A percentile compares a stretch with the other conserved stretches of the same genome.
Evolutionary conservation across 64 coral and sea anemone species (phyloP).

Genomic region (Anthopleura sola): DNA sequence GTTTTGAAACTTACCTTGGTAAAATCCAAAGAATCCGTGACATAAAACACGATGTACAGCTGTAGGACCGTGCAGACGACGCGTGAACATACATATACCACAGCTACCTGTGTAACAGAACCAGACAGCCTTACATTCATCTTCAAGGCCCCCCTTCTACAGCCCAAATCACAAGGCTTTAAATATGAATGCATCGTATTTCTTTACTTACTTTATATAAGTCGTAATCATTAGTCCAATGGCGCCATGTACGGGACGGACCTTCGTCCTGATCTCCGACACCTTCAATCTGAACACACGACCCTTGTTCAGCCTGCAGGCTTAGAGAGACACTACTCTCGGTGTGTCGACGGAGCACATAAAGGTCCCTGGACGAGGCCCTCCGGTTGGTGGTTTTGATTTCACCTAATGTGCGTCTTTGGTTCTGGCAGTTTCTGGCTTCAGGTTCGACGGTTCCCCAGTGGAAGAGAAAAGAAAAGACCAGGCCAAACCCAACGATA

Average conservation of each 20-base stretch:
- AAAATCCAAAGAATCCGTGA: conserved; percentile 64
- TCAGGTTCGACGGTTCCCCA: conserved; percentile 72
- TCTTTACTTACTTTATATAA: conserved; percentile 61
- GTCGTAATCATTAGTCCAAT: conserved; percentile 71
- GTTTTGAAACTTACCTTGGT: conserved; percentile 38
- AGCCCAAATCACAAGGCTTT: not conserved
- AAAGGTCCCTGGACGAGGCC: conserved; percentile 26
- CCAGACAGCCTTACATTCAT: too few relatives aligned
- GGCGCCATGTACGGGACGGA: conserved; percentile 40
- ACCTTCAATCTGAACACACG: not conserved
- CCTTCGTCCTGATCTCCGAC: not conserved
- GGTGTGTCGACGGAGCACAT: not conserved
- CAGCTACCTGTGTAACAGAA: conserved; percentile 41
- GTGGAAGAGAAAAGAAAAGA: conserved; percentile 69
- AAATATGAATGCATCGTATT: too few relatives aligned
- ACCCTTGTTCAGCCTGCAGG: not conserved
- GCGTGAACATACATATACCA: conserved; percentile 76
- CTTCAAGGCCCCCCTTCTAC: too few relatives aligned
- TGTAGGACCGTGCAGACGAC: conserved; percentile 54
- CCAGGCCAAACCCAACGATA: conserved; percentile 49
- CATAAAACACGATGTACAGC: conserved; percentile 66
- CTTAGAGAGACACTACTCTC: not conserved
- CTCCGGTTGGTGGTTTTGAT: not conserved
- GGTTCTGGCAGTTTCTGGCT: not conserved
- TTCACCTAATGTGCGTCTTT: not conserved